Evolutionary conservation across 2,113 vertebrate species (phyloP).

Genomic region (Phrynosoma blainvillii): DNA sequence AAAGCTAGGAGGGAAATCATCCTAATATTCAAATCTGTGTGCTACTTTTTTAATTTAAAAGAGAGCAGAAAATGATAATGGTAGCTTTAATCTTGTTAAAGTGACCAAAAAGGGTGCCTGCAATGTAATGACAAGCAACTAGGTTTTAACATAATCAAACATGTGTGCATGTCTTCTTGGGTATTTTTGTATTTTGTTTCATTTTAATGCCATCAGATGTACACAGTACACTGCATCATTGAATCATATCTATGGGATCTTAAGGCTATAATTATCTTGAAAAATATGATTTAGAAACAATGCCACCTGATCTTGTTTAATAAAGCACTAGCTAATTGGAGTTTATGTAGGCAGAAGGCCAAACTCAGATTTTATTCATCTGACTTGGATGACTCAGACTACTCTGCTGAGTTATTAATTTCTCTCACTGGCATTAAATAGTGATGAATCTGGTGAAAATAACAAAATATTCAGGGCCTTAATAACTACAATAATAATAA

Average conservation of each 20-base stretch:
- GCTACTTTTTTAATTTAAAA: constrained; percentile 1
- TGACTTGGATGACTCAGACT: constrained; percentile 13
- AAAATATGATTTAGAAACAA: constrained; percentile 66
- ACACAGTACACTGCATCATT: constrained; percentile 34
- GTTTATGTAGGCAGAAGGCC: constrained; percentile 25
- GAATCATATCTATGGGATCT: constrained; percentile 62
- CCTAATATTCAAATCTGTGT: constrained; percentile 13
- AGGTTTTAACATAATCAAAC: constrained; percentile 48
- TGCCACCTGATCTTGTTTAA: constrained; percentile 64
- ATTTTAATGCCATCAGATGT: constrained; percentile 26
- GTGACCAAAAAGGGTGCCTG: constrained; percentile 45
- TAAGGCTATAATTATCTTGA: constrained; percentile 66
- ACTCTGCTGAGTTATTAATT: constrained; percentile 8
- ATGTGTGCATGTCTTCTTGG: constrained; percentile 37
- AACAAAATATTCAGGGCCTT: not conserved
- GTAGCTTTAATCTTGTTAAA: constrained; percentile 64
- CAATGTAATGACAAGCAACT: constrained; percentile 41
- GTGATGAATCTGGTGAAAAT: not conserved
- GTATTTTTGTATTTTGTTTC: constrained; percentile 37
- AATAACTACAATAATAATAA: not conserved
- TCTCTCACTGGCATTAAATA: constrained; percentile 6
- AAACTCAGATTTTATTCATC: constrained; percentile 17
- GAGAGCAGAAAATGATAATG: constrained; percentile 38
- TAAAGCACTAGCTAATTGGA: constrained; percentile 43
- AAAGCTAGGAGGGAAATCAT: not conserved